Conservation (phyloP, 2,113 vertebrate genomes). For the Corythornis cristatus region DNA sequence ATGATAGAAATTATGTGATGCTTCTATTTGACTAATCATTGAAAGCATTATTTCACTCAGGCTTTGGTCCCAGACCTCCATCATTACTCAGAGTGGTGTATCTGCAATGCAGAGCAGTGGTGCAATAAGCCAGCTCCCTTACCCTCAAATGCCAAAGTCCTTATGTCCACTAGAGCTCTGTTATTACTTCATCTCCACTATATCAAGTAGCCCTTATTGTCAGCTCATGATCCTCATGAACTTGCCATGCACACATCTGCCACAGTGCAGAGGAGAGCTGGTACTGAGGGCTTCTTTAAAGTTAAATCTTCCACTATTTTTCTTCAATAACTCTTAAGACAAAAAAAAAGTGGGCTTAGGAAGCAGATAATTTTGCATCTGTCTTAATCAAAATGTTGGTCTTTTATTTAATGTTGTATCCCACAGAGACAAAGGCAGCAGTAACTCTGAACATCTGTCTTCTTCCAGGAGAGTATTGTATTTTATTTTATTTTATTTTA, state of each 20-base stretch:
- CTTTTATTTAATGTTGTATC: background rate
- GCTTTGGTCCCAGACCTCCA: background rate
- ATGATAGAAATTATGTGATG: background rate
- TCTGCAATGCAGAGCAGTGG: background rate
- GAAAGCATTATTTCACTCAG: background rate
- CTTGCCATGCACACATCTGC: fast-evolving
- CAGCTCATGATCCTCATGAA: background rate
- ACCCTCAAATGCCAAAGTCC: background rate
- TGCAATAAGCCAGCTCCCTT: background rate
- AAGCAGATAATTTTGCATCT: background rate
- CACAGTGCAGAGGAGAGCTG: background rate
- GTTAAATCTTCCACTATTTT: background rate
- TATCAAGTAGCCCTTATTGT: background rate
- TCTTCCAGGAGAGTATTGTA: background rate
- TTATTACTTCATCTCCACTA: background rate
- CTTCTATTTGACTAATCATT: background rate
- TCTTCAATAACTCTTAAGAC: background rate
- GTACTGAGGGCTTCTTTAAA: background rate
- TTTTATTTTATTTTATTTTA: too few relatives aligned
- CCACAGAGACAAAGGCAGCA: background rate
- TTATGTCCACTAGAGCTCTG: fast-evolving
- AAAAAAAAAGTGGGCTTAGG: background rate
- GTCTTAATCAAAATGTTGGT: background rate
- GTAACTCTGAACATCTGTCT: background rate
- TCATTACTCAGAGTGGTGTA: fast-evolving